Percentiles rank a stretch among this genome's conserved stretches.
Conservation (phyloP, 1,140 invertebrate species). For the Glomeris maerens region DNA sequence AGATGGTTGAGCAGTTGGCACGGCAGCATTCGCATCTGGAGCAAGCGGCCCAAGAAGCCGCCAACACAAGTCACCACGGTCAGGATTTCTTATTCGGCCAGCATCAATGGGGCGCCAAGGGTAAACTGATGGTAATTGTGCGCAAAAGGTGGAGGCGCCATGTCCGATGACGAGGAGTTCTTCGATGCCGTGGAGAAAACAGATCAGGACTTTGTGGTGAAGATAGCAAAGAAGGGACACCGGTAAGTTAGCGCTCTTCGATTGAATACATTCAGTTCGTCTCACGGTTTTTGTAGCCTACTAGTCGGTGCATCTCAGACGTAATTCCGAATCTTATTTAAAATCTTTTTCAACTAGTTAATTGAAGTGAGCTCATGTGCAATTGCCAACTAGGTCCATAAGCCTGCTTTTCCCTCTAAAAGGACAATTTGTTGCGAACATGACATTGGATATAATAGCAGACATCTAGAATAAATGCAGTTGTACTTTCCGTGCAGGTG, state of each 20-base stretch:
- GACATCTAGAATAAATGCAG: too few relatives aligned
- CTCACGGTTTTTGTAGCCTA: too few relatives aligned
- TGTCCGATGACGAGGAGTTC: constrained; percentile 63
- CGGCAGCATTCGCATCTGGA: constrained; percentile 89
- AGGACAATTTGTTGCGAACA: too few relatives aligned
- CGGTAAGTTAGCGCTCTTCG: constrained; percentile 18
- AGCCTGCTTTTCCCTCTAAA: too few relatives aligned
- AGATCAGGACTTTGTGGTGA: constrained; percentile 33
- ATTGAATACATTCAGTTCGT: background rate
- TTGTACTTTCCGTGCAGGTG: too few relatives aligned
- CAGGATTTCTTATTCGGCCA: background rate
- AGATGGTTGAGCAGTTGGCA: constrained; percentile 93
- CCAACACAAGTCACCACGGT: constrained; percentile 13
- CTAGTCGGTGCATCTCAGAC: too few relatives aligned
- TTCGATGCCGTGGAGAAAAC: constrained; percentile 59
- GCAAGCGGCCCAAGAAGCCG: constrained; percentile 45
- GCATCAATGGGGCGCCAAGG: background rate
- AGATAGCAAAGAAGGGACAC: constrained; percentile 29
- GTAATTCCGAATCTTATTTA: too few relatives aligned
- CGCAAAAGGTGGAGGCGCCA: background rate
- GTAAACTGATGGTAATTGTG: background rate
- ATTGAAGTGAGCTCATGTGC: too few relatives aligned
- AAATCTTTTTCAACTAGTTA: too few relatives aligned
- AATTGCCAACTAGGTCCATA: too few relatives aligned
- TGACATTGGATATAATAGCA: too few relatives aligned